A percentile compares a stretch with the other conserved stretches of the same genome.
Conservation (phyloP, 2,113 vertebrate species). For the Entelurus aequoreus region DNA sequence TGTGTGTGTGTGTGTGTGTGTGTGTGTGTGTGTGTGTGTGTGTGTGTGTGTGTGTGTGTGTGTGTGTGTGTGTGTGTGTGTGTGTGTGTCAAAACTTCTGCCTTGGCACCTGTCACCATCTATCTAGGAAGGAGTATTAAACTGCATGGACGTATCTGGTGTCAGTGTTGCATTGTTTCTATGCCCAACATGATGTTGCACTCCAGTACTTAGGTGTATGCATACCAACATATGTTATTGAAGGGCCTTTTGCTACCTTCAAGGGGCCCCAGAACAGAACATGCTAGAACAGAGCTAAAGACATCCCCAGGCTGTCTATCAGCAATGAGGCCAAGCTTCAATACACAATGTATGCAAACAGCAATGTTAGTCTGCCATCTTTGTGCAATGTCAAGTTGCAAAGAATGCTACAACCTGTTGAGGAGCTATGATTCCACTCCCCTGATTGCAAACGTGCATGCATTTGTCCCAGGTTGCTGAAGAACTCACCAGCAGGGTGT, state of each 20-base stretch:
- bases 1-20: conserved; percentile 5
- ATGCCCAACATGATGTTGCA: conserved; percentile 17
- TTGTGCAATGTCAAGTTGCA: too few relatives aligned
- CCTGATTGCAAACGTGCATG: background rate
- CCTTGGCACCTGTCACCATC: conserved; percentile 63
- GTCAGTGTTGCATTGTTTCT: conserved; percentile 35
- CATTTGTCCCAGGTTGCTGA: background rate
- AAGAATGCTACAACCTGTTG: too few relatives aligned
- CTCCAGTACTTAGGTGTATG: conserved; percentile 3
- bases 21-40: too few relatives aligned
- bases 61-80: conserved; percentile 8
- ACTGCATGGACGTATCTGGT: conserved; percentile 54
- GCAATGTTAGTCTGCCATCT: background rate
- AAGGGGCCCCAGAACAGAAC: conserved; percentile 44
- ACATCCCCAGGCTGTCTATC: conserved; percentile 50
- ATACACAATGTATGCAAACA: conserved; percentile 17
- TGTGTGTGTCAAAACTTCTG: conserved; percentile 24
- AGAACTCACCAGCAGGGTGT: conserved; percentile 65
- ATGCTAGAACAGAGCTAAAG: conserved; percentile 48
- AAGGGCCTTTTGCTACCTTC: conserved; percentile 8
- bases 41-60: background rate
- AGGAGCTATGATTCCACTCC: too few relatives aligned
- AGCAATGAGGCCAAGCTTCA: conserved; percentile 45
- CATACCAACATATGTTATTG: conserved; percentile 19
- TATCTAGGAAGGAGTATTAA: conserved; percentile 46